Evolutionary conservation across 2,797 vertebrate genomes (phyloP).

Genomic region (Heterohyrax brucei): DNA sequence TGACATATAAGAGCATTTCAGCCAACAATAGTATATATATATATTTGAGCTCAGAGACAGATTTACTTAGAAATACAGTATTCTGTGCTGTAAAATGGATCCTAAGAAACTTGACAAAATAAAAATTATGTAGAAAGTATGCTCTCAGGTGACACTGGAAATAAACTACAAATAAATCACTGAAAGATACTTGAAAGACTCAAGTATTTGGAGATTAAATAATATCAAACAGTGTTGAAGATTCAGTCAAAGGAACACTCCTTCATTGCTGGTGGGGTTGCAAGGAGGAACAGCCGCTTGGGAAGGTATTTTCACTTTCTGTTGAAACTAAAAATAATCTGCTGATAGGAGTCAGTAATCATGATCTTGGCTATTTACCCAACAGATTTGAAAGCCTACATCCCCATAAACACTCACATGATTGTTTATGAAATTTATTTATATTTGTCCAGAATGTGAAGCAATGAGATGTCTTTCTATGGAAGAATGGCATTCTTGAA

Average conservation of each 20-base stretch:
- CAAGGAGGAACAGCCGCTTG: neutral
- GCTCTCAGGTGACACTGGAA: no score
- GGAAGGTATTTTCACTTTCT: no score
- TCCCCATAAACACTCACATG: neutral
- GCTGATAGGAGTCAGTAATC: neutral
- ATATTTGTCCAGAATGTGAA: neutral
- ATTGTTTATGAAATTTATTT: neutral
- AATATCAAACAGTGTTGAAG: neutral
- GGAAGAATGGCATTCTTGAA: no score
- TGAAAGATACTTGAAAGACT: no score
- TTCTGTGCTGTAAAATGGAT: no score
- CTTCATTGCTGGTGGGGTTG: neutral
- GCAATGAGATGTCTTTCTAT: neutral
- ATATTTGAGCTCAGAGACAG: no score
- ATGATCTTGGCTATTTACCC: neutral
- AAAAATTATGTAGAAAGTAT: no score
- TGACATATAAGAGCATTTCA: no score
- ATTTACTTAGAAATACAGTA: no score
- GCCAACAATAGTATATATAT: no score
- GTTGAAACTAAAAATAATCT: neutral
- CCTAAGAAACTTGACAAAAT: no score
- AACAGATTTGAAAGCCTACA: neutral
- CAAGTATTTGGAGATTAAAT: neutral
- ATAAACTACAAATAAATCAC: no score
- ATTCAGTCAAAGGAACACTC: neutral